Evolutionary conservation across 1,140 invertebrate genomes (phyloP), one percentile per base, ranked within the genome.

Genomic region (Melitaea cinxia): DNA sequence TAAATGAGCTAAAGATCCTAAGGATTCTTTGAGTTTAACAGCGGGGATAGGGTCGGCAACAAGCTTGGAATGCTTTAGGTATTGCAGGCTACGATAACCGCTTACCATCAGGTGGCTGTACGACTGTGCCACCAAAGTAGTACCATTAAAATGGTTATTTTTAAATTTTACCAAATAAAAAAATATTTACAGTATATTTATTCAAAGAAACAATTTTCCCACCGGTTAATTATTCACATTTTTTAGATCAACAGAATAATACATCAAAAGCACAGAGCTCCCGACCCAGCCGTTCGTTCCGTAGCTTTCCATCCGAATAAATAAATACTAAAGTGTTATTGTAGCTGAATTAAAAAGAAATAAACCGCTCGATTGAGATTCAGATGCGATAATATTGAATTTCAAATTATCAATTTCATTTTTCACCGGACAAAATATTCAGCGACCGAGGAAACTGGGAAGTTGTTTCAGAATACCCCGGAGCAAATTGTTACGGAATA

Each of bases 401-500:
- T 66, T 54, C 55, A 66, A 54, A 66, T 65, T 58, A 23, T 19
- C 42, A 23, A 47, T 58, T 58, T 28, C 39, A 54, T 66, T 59
- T 59, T 59, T 42, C 49, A 9, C 6, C 35, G 30, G 24, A 23
- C 17, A 42, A 53, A 33, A 49, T 49, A 49, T 45, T 49, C 45
- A 14, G 3, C 17, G 19, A 47, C 23, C 21, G 9, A 39, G 14
- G 6, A 17, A 49, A 59, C 50, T 49, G 56, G 45, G 21, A 24
- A 58, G 45, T 24, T 9, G 28, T 33, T 59, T 59, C 45, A 23
- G 21, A 47, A 47, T 21, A 12, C 21, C 17, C 42, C n/a, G 19
- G 19, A 23, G 42, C 42, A 19, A 10, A 7, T n/a, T n/a, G n/a
- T n/a, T 2, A 39, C 2, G 30, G 9, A 47, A 1, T 17, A 23